Evolutionary conservation across 2,888 invertebrate species (phyloP), one percentile per base, ranked within the genome.

Genomic region (Oxytorus armatus): DNA sequence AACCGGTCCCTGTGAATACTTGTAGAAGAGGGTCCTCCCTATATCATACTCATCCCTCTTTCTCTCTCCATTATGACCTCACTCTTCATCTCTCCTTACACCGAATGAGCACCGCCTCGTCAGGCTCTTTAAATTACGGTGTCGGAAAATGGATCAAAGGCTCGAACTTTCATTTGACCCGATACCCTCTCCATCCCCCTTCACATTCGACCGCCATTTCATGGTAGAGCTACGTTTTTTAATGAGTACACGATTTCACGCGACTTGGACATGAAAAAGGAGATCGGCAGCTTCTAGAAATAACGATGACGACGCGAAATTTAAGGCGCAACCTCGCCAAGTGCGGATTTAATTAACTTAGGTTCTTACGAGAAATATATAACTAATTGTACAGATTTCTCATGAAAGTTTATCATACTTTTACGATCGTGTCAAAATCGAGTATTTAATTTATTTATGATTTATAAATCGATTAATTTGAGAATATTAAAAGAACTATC

Each of bases 141-240:
- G 68, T 69, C 63, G 57, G 69, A 78, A 79, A 75, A 80, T 72
- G 76, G 85, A 85, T 85, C 85, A 85, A 85, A 84, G 83, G 76
- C 68, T 74, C 59, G 59, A 33, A 14, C 57, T 63, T 75, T 78
- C 73, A 36, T 82, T 77, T 70, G 69, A 55, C 68, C 51, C 18
- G 49, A 47, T 39, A 44, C 33, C 33, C 53, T 11, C 3, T 14
- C 51, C 23, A 33, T 42, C 47, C 25, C 29, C 39, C 57, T 77
- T 51, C 44, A 57, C 49, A 77, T 65, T 51, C 51, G 42, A 10
- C 18, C 70, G 25, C 42, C 39, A 77, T 83, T 83, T 81, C 76
- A 83, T 76, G 84, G 81, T 68, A 74, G 77, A 77, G 63, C 59
- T 82, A 49, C 74, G 72, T 81, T 76, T 81, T 85, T 82, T 82